Evolutionary conservation across 2,888 invertebrate species (phyloP).

Genomic region (Deilephila porcellus): DNA sequence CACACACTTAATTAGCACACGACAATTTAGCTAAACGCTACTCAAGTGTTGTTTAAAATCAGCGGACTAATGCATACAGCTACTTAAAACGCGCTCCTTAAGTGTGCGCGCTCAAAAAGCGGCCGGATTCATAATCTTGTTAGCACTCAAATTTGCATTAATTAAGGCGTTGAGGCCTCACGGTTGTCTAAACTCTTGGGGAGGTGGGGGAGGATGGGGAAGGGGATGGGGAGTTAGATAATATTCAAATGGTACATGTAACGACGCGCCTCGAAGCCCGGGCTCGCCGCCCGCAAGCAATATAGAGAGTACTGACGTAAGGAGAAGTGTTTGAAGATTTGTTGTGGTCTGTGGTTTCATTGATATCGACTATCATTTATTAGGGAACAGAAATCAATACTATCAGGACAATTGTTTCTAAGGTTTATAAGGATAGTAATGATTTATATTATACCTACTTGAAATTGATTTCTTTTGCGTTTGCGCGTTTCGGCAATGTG

Average conservation of each 20-base stretch:
- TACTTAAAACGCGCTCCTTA: slow-evolving; percentile 50
- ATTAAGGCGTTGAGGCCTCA: slow-evolving; percentile 79
- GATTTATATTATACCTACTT: too few species aligned
- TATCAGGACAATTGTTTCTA: neutral
- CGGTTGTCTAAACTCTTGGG: slow-evolving; percentile 73
- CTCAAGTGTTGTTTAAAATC: slow-evolving; percentile 43
- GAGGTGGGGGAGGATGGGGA: slow-evolving; percentile 46
- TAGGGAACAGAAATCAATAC: neutral
- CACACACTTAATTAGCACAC: slow-evolving; percentile 37
- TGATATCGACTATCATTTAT: neutral
- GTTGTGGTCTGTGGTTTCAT: neutral
- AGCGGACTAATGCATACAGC: slow-evolving; percentile 45
- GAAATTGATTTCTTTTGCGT: too few species aligned
- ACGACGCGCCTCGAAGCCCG: slow-evolving; percentile 72
- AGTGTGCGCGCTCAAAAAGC: slow-evolving; percentile 75
- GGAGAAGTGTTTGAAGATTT: slow-evolving; percentile 45
- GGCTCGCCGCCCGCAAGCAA: slow-evolving; percentile 80
- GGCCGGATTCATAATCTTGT: slow-evolving; percentile 83
- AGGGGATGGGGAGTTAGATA: slow-evolving; percentile 71
- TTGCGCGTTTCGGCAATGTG: too few species aligned
- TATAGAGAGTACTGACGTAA: slow-evolving; percentile 67
- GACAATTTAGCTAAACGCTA: slow-evolving; percentile 46
- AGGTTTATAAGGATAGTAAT: too few species aligned
- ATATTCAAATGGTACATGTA: slow-evolving; percentile 86
- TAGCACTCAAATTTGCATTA: slow-evolving; percentile 85